These are phyloP conservation scores for Rhopilema esculentum DNA, from an alignment of 30 jellyfish, hydroid and myxozoan species.

Conservation along the genomic window DNA sequence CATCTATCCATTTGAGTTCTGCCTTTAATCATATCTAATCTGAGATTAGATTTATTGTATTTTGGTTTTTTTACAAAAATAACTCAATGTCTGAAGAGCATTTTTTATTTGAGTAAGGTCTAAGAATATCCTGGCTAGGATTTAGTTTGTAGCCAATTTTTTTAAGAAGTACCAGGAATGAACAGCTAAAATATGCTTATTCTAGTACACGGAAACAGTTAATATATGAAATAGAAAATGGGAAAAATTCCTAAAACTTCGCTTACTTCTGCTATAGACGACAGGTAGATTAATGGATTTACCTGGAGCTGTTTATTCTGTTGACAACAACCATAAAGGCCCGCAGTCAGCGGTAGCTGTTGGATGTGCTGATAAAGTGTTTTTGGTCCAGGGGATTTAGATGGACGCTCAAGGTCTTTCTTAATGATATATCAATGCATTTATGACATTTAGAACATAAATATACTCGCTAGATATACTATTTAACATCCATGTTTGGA, in stretches of 20 bases:
- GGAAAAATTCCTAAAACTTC: too few relatives aligned
- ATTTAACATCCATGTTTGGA: background rate
- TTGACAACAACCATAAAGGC: slow-evolving; percentile 76
- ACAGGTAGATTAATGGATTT: slow-evolving; percentile 84
- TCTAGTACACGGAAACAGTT: background rate
- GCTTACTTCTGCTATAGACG: slow-evolving; percentile 59
- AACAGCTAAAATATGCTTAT: too few relatives aligned
- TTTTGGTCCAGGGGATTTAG: slow-evolving; percentile 67
- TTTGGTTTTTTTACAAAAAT: background rate
- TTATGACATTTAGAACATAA: background rate
- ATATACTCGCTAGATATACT: background rate
- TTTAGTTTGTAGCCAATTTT: background rate
- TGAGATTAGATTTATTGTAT: background rate
- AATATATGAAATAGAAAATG: too few relatives aligned
- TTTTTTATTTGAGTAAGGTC: too few relatives aligned
- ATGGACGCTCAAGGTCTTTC: background rate
- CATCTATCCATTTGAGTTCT: background rate
- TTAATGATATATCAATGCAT: background rate
- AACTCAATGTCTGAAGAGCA: too few relatives aligned
- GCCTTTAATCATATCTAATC: background rate
- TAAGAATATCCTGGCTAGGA: too few relatives aligned
- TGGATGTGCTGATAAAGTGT: slow-evolving; percentile 72
- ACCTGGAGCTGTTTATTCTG: slow-evolving; percentile 88
- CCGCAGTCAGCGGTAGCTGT: slow-evolving; percentile 70
- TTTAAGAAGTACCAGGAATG: background rate